Percentiles rank a stretch among this genome's conserved stretches.
These are phyloP conservation scores for Metopia argyrocephala DNA, from an alignment of 2,888 invertebrate species.

Conservation along the genomic window DNA sequence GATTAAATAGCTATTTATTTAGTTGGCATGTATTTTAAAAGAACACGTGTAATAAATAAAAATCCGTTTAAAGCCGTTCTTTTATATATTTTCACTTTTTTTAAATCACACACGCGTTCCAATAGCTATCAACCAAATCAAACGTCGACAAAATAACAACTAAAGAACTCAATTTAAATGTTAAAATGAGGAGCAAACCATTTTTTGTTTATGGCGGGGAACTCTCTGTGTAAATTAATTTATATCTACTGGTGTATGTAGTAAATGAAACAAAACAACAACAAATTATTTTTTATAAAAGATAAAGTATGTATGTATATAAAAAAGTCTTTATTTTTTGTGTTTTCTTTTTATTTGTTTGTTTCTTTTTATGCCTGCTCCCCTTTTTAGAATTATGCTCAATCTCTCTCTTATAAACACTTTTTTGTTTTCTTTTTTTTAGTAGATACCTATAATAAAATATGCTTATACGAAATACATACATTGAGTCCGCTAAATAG, in stretches of 20 bases:
- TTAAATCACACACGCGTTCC: conserved; percentile 15
- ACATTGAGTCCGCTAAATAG: too few relatives aligned
- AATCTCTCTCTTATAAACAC: not conserved
- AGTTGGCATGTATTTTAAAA: too few relatives aligned
- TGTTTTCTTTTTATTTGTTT: not conserved
- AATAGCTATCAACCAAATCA: conserved; percentile 8
- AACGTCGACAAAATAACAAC: conserved; percentile 55
- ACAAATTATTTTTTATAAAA: too few relatives aligned
- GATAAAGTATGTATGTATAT: not conserved
- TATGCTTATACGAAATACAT: not conserved
- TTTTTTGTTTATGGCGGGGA: not conserved
- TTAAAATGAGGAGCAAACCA: not conserved
- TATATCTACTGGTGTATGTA: too few relatives aligned
- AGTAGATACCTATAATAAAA: too few relatives aligned
- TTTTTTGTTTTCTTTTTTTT: not conserved
- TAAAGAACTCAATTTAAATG: conserved; percentile 26
- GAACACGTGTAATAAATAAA: not conserved
- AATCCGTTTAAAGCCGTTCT: conserved; percentile 13
- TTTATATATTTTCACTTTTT: not conserved
- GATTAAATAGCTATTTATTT: too few relatives aligned
- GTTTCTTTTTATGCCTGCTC: not conserved
- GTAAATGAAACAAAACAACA: too few relatives aligned
- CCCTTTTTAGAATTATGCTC: not conserved
- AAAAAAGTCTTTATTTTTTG: not conserved
- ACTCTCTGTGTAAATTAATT: not conserved